A percentile compares a stretch with the other conserved stretches of the same genome.
phyloP scores from a whole-genome alignment of 2,113 vertebrate species.

The Aptenodytes patagonicus region DNA sequence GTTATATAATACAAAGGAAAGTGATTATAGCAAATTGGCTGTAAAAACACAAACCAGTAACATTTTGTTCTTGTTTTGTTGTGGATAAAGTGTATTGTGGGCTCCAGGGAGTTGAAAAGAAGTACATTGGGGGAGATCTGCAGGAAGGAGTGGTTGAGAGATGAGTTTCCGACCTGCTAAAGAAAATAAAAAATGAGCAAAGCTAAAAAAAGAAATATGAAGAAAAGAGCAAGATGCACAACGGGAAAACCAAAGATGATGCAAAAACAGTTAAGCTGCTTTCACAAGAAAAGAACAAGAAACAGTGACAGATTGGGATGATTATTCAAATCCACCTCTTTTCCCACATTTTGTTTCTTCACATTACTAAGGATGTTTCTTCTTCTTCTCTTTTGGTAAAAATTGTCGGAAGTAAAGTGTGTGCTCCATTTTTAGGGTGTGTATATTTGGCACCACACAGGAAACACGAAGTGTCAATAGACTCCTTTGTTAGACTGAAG shows the following conservation, averaged over 20 bases:
- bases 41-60: conserved; percentile 43
- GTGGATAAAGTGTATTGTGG: not conserved
- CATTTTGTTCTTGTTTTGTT: conserved; percentile 54
- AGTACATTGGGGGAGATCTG: not conserved
- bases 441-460: not conserved
- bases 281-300: conserved; percentile 4
- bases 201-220: not conserved
- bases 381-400: not conserved
- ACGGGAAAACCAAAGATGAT: not conserved
- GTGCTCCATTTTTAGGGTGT: not conserved
- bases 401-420: not conserved
- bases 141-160: not conserved
- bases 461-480: not conserved
- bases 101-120: conserved; percentile 5
- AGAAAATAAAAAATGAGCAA: conserved; percentile 20
- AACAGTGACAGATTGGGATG: not conserved
- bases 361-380: not conserved
- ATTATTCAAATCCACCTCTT: not conserved
- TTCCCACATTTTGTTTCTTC: not conserved
- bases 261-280: not conserved
- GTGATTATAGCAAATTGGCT: conserved; percentile 54
- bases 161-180: not conserved
- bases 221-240: not conserved
- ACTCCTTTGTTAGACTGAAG: not conserved
- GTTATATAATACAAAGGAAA: conserved; percentile 53